Evolutionary conservation across 2,797 vertebrate genomes (phyloP).

Genomic region (Tangara arthus): DNA sequence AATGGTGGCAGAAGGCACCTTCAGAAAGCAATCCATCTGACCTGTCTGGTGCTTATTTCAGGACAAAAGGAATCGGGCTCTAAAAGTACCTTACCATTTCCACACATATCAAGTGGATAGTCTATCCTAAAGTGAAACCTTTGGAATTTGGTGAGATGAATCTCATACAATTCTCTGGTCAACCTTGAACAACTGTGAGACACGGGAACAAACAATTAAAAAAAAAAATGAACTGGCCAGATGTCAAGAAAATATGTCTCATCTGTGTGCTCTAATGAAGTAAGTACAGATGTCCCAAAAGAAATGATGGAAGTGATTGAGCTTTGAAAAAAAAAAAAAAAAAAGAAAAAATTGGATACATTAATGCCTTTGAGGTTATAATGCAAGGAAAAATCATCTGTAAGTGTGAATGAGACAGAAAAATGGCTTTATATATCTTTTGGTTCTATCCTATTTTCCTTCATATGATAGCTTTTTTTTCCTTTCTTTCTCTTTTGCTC

Average conservation of each 20-base stretch:
- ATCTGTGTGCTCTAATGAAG: not conserved
- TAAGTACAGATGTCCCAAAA: constrained; percentile 7
- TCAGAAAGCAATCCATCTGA: not conserved
- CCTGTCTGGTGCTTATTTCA: not conserved
- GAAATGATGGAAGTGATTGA: constrained; percentile 22
- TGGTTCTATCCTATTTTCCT: not conserved
- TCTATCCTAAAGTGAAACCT: not conserved
- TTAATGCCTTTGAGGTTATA: not conserved
- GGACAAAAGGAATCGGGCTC: not conserved
- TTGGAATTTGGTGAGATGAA: not conserved
- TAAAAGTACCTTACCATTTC: not conserved
- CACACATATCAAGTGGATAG: not conserved
- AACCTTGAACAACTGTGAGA: not conserved
- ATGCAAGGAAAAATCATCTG: not conserved
- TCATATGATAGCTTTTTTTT: not conserved
- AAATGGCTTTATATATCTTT: not conserved
- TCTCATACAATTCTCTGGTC: not conserved
- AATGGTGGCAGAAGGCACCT: not conserved
- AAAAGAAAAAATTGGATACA: not conserved
- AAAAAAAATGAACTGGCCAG: not conserved
- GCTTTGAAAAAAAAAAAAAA: not conserved
- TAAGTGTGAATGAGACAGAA: not conserved
- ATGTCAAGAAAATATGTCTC: not conserved
- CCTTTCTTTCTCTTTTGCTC: not conserved
- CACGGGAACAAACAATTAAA: not conserved